phyloP scores from a whole-genome alignment of 2,797 vertebrate species.

The Heliangelus exortis region DNA sequence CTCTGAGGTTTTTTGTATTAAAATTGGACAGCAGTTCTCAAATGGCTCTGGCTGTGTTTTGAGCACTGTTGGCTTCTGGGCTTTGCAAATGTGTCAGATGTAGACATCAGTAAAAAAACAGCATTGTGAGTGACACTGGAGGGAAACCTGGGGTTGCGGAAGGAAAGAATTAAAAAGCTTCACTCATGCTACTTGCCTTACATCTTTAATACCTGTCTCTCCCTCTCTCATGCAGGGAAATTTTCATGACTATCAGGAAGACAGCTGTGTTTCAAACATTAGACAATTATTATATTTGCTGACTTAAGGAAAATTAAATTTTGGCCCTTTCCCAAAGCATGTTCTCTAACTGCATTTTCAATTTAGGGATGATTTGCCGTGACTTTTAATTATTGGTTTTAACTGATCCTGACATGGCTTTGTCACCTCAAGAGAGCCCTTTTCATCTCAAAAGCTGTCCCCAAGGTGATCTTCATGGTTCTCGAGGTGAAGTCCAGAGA shows the following conservation, averaged over 20 bases:
- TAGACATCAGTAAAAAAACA: not conserved
- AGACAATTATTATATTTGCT: not conserved
- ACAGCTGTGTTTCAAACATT: not conserved
- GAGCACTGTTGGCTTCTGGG: not conserved
- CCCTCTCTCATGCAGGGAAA: not conserved
- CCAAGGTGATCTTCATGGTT: not conserved
- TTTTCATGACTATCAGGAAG: not conserved
- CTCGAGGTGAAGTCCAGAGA: not conserved
- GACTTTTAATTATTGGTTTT: not conserved
- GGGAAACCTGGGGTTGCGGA: not conserved
- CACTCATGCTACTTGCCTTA: not conserved
- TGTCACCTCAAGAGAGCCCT: not conserved
- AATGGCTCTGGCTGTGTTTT: not conserved
- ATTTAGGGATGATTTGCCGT: not conserved
- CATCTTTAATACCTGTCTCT: not conserved
- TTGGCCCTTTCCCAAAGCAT: not conserved
- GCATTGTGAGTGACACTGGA: not conserved
- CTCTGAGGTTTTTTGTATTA: not conserved
- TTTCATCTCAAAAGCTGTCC: not conserved
- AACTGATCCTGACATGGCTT: not conserved
- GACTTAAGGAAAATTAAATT: not conserved
- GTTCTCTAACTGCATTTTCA: not conserved
- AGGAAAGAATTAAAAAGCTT: not conserved
- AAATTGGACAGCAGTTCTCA: not conserved
- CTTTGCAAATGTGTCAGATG: slow-evolving; percentile 11